Evolutionary conservation across 1,140 invertebrate species (phyloP).

Genomic region (Lepidurus couesii): DNA sequence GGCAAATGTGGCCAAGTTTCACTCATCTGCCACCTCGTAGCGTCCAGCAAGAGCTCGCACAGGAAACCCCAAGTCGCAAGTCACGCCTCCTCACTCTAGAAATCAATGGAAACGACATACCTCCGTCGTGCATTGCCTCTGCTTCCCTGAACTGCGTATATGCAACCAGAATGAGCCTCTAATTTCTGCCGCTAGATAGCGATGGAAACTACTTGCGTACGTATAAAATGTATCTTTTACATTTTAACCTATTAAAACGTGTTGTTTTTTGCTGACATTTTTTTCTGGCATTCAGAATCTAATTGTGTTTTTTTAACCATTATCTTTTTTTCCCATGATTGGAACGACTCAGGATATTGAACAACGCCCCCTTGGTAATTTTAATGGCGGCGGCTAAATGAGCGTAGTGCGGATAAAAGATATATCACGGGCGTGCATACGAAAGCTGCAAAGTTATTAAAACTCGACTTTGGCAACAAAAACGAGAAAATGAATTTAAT

Average conservation of each 20-base stretch:
- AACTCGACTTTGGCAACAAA: not conserved
- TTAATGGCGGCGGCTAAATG: not conserved
- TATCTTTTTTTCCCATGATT: not conserved
- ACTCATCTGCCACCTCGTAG: too few species aligned
- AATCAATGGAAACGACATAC: too few species aligned
- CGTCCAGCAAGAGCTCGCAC: too few species aligned
- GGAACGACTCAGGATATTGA: not conserved
- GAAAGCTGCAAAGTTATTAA: not conserved
- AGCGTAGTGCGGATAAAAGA: not conserved
- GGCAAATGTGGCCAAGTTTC: too few species aligned
- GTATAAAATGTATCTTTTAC: too few species aligned
- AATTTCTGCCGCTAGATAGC: not conserved
- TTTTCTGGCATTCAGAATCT: not conserved
- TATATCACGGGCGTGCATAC: not conserved
- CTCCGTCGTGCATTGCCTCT: too few species aligned
- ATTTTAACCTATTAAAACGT: too few species aligned
- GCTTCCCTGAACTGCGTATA: too few species aligned
- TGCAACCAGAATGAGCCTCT: not conserved
- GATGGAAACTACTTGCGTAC: not conserved
- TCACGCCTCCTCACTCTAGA: too few species aligned
- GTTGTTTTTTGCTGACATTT: not conserved
- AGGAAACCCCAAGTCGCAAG: too few species aligned
- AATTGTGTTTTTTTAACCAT: not conserved
- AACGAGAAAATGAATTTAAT: slow-evolving; percentile 34
- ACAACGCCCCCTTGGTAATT: slow-evolving; percentile 1